Percentiles rank a stretch among this genome's conserved stretches.
Conservation (phyloP, 2,113 vertebrate genomes). For the Nerophis lumbriciformis region DNA sequence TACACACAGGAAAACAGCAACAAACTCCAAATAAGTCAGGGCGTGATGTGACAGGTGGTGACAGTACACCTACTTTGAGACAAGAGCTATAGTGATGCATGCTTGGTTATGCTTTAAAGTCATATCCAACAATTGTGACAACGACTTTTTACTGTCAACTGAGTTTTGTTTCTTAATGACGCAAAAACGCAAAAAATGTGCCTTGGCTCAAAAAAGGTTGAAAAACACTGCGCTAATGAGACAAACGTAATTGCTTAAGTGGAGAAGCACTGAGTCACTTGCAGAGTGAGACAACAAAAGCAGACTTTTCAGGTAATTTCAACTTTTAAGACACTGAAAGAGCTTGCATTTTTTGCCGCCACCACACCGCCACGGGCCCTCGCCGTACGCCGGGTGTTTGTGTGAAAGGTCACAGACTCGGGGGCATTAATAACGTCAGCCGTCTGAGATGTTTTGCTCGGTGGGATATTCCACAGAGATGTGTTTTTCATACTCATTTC, state of each 20-base stretch:
- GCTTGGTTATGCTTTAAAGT: too few species aligned
- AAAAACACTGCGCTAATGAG: constrained; percentile 23
- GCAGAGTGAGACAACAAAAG: constrained; percentile 52
- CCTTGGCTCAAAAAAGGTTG: too few species aligned
- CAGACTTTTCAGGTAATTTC: constrained; percentile 40
- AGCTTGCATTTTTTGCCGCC: not conserved
- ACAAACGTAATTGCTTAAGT: constrained; percentile 48
- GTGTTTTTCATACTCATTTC: constrained; percentile 70
- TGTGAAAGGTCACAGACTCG: constrained; percentile 57
- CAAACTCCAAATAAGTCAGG: too few species aligned
- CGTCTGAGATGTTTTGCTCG: constrained; percentile 42
- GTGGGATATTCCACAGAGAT: constrained; percentile 43
- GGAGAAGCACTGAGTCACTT: constrained; percentile 40
- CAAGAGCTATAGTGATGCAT: too few species aligned
- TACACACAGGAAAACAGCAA: too few species aligned
- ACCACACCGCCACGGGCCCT: constrained; percentile 24
- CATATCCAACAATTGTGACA: too few species aligned
- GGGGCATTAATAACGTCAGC: constrained; percentile 46
- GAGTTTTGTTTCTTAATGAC: too few species aligned
- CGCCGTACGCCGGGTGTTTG: constrained; percentile 45
- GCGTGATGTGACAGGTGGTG: too few species aligned
- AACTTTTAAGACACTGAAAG: constrained; percentile 46
- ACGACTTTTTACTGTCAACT: too few species aligned
- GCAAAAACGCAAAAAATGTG: too few species aligned
- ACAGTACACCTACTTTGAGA: too few species aligned